phyloP scores from a whole-genome alignment of 2,797 vertebrate species.

The Nannoperca obscura region DNA sequence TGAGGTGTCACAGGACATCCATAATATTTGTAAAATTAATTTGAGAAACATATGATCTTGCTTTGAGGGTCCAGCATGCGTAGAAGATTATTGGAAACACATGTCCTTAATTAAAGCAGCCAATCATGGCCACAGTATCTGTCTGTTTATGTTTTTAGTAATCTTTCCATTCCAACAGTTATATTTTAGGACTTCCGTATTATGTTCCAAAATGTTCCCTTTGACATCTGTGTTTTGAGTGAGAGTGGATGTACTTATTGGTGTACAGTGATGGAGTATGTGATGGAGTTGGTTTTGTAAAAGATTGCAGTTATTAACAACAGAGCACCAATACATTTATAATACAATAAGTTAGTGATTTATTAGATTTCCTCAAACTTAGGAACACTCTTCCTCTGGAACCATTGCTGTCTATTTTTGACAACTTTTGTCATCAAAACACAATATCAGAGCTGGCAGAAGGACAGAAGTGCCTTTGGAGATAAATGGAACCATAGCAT shows the following conservation, averaged over 20 bases:
- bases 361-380: constrained; percentile 46
- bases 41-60: background rate
- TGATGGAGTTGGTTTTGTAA: constrained; percentile 40
- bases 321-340: constrained; percentile 17
- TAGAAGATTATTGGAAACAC: background rate
- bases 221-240: constrained; percentile 43
- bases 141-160: constrained; percentile 13
- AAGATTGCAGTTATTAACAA: constrained; percentile 27
- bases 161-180: constrained; percentile 29
- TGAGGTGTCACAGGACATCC: background rate
- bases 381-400: constrained; percentile 32
- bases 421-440: constrained; percentile 28
- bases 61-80: background rate
- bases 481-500: background rate
- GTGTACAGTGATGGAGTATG: constrained; percentile 17
- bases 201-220: constrained; percentile 41
- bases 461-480: background rate
- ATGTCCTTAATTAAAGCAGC: constrained; percentile 7
- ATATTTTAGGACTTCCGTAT: constrained; percentile 58
- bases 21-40: background rate
- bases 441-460: constrained; percentile 14
- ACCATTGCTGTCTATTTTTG: constrained; percentile 37
- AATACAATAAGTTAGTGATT: constrained; percentile 15
- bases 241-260: constrained; percentile 71
- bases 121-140: background rate